phyloP scores from a whole-genome alignment of 2,797 vertebrate genomes.

The Balearica regulorum region DNA sequence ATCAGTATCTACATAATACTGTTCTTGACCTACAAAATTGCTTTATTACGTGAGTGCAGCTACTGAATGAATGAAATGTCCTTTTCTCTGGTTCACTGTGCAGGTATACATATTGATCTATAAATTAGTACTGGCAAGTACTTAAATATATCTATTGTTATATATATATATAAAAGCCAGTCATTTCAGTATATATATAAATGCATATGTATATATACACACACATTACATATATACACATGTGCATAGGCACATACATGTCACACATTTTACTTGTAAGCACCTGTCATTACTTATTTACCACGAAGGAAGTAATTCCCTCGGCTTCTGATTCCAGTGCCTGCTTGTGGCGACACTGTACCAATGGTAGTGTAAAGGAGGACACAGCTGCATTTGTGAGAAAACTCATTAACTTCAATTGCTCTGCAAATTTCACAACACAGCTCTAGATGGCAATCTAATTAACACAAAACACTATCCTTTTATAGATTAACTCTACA shows the following conservation, averaged over 20 bases:
- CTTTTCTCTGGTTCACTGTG: background rate
- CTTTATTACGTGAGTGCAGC: background rate
- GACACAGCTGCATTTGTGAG: slow-evolving; percentile 2
- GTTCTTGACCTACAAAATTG: background rate
- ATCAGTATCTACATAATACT: background rate
- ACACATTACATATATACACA: no score
- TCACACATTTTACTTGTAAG: background rate
- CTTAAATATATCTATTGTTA: background rate
- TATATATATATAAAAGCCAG: background rate
- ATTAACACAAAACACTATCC: background rate
- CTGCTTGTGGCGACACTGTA: background rate
- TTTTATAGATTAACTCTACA: background rate
- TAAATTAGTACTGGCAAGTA: background rate
- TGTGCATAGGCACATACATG: background rate
- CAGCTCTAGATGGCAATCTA: background rate
- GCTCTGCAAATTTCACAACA: background rate
- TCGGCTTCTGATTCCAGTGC: background rate
- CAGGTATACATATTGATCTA: background rate
- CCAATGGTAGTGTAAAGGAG: background rate
- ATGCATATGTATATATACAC: background rate
- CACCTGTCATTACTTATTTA: background rate
- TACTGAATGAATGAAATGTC: background rate
- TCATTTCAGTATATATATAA: background rate
- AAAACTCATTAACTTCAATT: slow-evolving; percentile 23
- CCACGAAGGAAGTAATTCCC: background rate